Base-by-base conservation (phyloP, 2,113 vertebrate genomes). In the Pristiophorus japonicus region DNA sequence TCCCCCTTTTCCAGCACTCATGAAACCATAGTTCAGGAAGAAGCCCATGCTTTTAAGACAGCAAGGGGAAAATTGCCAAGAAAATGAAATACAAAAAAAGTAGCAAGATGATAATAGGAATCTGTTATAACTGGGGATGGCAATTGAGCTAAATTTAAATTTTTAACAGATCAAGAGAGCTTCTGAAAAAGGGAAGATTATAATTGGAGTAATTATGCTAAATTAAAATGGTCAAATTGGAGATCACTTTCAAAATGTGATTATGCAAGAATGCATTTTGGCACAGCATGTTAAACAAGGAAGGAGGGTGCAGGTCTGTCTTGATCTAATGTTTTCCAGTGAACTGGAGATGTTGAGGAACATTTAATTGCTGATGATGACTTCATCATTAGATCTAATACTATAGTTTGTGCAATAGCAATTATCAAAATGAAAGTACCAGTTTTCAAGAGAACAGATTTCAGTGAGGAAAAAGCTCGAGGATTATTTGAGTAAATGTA, bases 301-400 rank as follows among this genome's bases (percentile, higher is more conserved):
- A 4, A 70, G 59, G n/a, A 47, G 45, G 22, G 24, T 70, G 93
- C 16, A 51, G 38, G 24, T 14, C 45, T 47, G 27, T 11, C 10
- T 94, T 67, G 93, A 94, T 51, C 38, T 94, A 2, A 45, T 18
- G 34, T 93, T 93, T 65, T 65, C 10, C 38, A 70, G 38, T 47
- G 63, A 67, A 42, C 20, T 94, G 92, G 92, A 66, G n/a, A 94
- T 94, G 91, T 66, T 94, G 63, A 45, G 38, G n/a, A 94, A 94
- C 63, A 94, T 45, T 94, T 94, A 94, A 94, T 27, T 94, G 65
- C 22, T 70, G 7, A 45, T 94, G 22, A 94, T 94, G 3, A 70
- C 62, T 67, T 30, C 70, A 70, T 47, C 45, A 67, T 47, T 94
- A 67, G 65, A 51, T 94, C 42, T 94, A 42, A 63, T 63, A 24